Evolutionary conservation across 2,113 vertebrate species (phyloP).

Genomic region (Polyodon spathula): DNA sequence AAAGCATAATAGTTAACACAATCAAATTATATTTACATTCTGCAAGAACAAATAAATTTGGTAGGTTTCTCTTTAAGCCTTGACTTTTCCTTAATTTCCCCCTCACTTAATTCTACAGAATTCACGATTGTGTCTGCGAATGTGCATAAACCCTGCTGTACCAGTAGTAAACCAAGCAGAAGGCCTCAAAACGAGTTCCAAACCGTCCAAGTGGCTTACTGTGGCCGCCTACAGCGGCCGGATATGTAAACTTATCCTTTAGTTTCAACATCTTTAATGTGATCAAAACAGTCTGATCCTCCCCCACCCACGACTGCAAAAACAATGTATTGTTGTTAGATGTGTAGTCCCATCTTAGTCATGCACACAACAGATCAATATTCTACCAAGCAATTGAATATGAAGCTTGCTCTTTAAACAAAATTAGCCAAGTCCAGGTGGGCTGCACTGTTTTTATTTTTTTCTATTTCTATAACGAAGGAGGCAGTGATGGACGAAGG

Average conservation of each 20-base stretch:
- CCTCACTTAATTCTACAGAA: no score
- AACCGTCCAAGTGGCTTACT: slow-evolving; percentile 59
- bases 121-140: no score
- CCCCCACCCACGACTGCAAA: slow-evolving; percentile 47
- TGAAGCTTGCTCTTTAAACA: slow-evolving; percentile 37
- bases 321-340: no score
- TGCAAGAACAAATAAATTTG: slow-evolving; percentile 42
- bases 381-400: no score
- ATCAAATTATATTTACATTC: slow-evolving; percentile 83
- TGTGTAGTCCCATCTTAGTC: no score
- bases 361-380: no score
- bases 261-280: slow-evolving; percentile 47
- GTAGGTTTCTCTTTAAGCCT: no score
- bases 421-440: slow-evolving; percentile 32
- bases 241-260: slow-evolving; percentile 63
- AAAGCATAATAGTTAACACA: slow-evolving; percentile 79
- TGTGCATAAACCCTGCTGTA: slow-evolving; percentile 58
- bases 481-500: slow-evolving; percentile 68
- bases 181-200: slow-evolving; percentile 37
- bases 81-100: no score
- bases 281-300: slow-evolving; percentile 62
- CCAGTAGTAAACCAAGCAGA: slow-evolving; percentile 52
- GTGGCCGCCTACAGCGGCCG: slow-evolving; percentile 60
- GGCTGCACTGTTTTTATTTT: no score
- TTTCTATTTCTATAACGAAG: slow-evolving; percentile 41